Evolutionary conservation across 2,797 vertebrate species (phyloP).

Genomic region (Pseudochirops corinnae): DNA sequence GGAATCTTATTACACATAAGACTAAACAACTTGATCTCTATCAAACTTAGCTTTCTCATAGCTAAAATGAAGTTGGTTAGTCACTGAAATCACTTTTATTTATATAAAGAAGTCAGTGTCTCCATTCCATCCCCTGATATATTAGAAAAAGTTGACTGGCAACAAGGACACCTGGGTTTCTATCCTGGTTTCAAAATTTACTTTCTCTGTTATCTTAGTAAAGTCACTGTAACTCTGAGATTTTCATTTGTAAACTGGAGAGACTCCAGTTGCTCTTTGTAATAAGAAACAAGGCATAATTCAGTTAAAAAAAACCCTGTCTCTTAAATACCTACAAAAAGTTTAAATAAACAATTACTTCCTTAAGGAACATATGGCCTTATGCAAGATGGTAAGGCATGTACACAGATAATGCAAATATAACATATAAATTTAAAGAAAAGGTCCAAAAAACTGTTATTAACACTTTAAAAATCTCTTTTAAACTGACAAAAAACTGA

Average conservation of each 20-base stretch:
- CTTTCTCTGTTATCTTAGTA: not conserved
- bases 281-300: not conserved
- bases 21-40: not conserved
- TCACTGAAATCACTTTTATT: not conserved
- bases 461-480: too few relatives aligned
- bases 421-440: too few relatives aligned
- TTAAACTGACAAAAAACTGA: too few relatives aligned
- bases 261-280: not conserved
- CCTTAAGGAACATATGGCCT: not conserved
- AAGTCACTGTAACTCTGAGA: not conserved
- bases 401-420: too few relatives aligned
- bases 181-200: not conserved
- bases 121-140: not conserved
- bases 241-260: not conserved
- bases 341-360: not conserved
- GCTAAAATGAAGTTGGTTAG: not conserved
- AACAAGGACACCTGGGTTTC: not conserved
- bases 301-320: too few relatives aligned
- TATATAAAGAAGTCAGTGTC: not conserved
- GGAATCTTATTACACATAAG: not conserved
- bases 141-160: not conserved
- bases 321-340: not conserved
- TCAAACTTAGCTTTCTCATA: not conserved
- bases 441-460: too few relatives aligned
- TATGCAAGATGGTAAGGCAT: not conserved